These are phyloP conservation scores for Conomelus anceps DNA, from an alignment of 2,888 invertebrate genomes.

Conservation along the genomic window DNA sequence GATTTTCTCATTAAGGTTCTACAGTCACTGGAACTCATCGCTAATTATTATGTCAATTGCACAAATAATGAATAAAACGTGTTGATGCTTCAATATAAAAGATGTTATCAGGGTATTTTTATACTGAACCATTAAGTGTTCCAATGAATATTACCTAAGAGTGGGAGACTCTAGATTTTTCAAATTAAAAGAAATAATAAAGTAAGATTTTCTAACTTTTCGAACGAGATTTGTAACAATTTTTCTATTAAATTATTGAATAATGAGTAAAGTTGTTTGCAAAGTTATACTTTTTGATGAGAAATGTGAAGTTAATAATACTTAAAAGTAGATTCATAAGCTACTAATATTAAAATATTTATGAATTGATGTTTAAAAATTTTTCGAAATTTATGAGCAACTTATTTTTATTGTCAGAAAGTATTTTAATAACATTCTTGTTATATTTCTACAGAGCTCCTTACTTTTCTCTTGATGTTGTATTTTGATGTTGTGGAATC, in stretches of 20 bases:
- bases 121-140: slow-evolving; percentile 26
- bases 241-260: not conserved
- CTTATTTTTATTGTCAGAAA: not conserved
- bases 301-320: not conserved
- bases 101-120: slow-evolving; percentile 23
- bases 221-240: not conserved
- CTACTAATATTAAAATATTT: not conserved
- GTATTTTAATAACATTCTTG: not conserved
- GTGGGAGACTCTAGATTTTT: not conserved
- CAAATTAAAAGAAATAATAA: not conserved
- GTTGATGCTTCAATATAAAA: not conserved
- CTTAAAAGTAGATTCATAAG: not conserved
- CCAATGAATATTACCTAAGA: not conserved
- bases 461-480: not conserved
- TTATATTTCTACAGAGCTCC: not conserved
- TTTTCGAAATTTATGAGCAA: not conserved
- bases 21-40: not conserved
- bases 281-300: not conserved
- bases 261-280: not conserved
- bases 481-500: not conserved
- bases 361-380: not conserved
- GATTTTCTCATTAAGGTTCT: not conserved
- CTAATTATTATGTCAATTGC: not conserved
- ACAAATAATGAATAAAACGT: not conserved
- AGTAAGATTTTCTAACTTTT: not conserved